Evolutionary conservation across 2,888 invertebrate genomes (phyloP).

Genomic region (Gasteruption jaculator): DNA sequence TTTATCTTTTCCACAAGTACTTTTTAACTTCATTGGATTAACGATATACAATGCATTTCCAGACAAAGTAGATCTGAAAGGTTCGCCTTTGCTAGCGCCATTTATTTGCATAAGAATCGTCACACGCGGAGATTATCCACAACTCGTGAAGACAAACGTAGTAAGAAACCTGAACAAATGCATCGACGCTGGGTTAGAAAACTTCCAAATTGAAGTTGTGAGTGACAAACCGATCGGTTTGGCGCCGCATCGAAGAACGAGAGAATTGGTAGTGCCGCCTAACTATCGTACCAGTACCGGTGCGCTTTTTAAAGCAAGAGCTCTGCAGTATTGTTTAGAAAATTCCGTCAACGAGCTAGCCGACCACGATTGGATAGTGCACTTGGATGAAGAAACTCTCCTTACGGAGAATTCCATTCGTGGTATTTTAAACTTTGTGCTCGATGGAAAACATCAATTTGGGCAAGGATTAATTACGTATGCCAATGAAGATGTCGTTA

Average conservation of each 20-base stretch:
- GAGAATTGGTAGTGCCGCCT: slow-evolving; percentile 85
- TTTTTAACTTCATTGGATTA: slow-evolving; percentile 84
- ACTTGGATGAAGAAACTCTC: slow-evolving; percentile 94
- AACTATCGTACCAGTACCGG: slow-evolving; percentile 85
- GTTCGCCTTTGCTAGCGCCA: slow-evolving; percentile 86
- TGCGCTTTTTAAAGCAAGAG: slow-evolving; percentile 90
- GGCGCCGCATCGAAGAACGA: slow-evolving; percentile 72
- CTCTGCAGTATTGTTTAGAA: slow-evolving; percentile 92
- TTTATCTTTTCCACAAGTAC: slow-evolving; percentile 82
- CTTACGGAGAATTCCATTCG: slow-evolving; percentile 87
- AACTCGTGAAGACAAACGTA: slow-evolving; percentile 84
- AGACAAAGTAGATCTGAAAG: slow-evolving; percentile 82
- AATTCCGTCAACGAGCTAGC: slow-evolving; percentile 79
- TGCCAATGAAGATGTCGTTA: slow-evolving; percentile 93
- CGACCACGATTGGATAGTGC: slow-evolving; percentile 95
- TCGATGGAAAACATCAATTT: slow-evolving; percentile 91
- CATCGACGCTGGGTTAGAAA: slow-evolving; percentile 85
- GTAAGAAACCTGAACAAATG: slow-evolving; percentile 82
- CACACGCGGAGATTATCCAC: slow-evolving; percentile 90
- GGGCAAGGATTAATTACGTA: slow-evolving; percentile 95
- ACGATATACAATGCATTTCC: slow-evolving; percentile 92
- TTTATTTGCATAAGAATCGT: slow-evolving; percentile 93
- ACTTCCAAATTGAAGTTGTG: slow-evolving; percentile 94
- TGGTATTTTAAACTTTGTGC: slow-evolving; percentile 89
- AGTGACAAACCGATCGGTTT: slow-evolving; percentile 82